A percentile compares a stretch with the other conserved stretches of the same genome.
phyloP scores from a whole-genome alignment of 2,888 invertebrate genomes.

The Microctonus brassicae region DNA sequence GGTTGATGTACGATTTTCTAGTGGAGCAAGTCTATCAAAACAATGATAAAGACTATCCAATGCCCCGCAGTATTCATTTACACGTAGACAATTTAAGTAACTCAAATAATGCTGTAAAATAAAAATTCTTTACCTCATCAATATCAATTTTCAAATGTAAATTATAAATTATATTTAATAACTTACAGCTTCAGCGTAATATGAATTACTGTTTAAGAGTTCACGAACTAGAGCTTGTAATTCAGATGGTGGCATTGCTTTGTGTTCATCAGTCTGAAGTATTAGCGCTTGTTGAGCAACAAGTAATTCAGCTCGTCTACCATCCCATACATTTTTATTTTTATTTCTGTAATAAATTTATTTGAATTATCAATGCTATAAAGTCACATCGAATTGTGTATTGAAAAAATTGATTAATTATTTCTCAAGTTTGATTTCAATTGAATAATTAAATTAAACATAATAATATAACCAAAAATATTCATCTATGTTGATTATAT shows the following conservation, averaged over 20 bases:
- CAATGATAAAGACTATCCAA: constrained; percentile 85
- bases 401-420: too few species aligned
- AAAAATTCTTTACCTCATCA: not conserved
- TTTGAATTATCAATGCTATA: not conserved
- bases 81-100: constrained; percentile 88
- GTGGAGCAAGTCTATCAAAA: constrained; percentile 77
- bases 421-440: too few species aligned
- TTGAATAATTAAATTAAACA: too few species aligned
- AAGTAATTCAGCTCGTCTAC: constrained; percentile 90
- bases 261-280: constrained; percentile 84
- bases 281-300: constrained; percentile 89
- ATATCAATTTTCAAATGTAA: not conserved
- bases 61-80: constrained; percentile 88
- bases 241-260: constrained; percentile 82
- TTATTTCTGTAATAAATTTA: constrained; percentile 11
- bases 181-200: constrained; percentile 86
- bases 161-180: too few species aligned
- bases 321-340: constrained; percentile 81
- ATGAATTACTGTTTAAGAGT: constrained; percentile 82
- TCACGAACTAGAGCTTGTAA: constrained; percentile 82
- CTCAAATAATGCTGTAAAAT: constrained; percentile 84
- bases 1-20: constrained; percentile 68
- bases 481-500: too few species aligned
- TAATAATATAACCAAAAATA: too few species aligned
- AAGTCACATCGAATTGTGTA: too few species aligned